Base-by-base conservation (phyloP, 1,140 invertebrate genomes). In the Capitella teleta region DNA sequence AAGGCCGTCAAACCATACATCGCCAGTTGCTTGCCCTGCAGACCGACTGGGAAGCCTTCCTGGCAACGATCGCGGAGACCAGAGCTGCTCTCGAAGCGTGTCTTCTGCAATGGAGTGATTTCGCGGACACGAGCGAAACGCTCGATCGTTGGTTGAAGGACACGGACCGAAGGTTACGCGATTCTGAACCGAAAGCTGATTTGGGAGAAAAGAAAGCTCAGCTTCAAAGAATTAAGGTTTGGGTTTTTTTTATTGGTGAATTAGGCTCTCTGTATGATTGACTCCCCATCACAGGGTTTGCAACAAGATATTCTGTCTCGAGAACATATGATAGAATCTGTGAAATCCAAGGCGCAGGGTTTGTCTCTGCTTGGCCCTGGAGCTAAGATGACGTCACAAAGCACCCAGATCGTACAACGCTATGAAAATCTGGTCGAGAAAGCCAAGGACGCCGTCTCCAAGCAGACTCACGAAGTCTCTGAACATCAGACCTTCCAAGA, bases 81-180 rank as follows among this genome's bases (percentile, higher is more conserved):
- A 94, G 93, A 60, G 88, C 94, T 18, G 83, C 89, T 58, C 67
- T 95, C 18, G 91, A 97, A 69, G 91, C 89, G 0, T 85, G 83
- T 62, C 74, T 96, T 6, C 69, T 94, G 1, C 87, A 92, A 78
- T 93, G 88, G 88, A 64, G 62, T 5, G 65, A 68, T 51, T 68
- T 62, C n/a, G 90, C 93, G 66, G 93, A 92, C 64, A 90, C 85
- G 63, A 87, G 86, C 58, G 82, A 84, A 12, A 87, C 93, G 61
- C 70, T 95, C 4, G 83, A 91, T 64, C 85, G 92, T 76, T 94
- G 91, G 89, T 87, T 97, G n/a, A 84, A 81, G 30, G 91, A 95
- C 59, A 80, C 89, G 55, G 89, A 95, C 73, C 85, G 86, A 0
- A 89, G 58, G n/a, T 53, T 70, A 10, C 50, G 58, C 12, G 61